A percentile compares a stretch with the other conserved stretches of the same genome.
These are phyloP conservation scores for Tapera naevia DNA, from an alignment of 2,797 vertebrate species.

Conservation along the genomic window DNA sequence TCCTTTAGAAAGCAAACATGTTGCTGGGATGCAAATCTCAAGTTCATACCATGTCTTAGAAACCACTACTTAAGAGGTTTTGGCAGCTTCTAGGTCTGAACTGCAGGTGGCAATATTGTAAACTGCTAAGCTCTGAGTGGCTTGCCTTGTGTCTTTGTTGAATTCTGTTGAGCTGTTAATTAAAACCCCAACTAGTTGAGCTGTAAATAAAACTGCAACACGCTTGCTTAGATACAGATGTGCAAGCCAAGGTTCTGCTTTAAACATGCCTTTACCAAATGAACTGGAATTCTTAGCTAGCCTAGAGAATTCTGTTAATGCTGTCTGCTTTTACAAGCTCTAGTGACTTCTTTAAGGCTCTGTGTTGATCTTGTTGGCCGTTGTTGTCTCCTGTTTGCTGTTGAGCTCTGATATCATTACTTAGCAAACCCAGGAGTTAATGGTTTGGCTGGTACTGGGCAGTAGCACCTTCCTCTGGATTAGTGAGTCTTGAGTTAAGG, in stretches of 20 bases:
- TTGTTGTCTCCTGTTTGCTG: background rate
- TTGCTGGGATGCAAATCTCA: background rate
- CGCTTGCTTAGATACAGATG: background rate
- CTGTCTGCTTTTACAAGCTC: background rate
- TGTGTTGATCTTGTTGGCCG: rapidly evolving
- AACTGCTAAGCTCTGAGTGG: background rate
- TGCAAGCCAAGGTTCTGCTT: background rate
- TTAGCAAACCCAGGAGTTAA: background rate
- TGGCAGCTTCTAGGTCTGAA: background rate
- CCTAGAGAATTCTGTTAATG: background rate
- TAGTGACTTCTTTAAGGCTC: too few species aligned
- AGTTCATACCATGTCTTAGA: background rate
- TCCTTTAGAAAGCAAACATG: background rate
- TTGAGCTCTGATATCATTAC: background rate
- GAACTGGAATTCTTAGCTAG: background rate
- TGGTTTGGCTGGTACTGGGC: background rate
- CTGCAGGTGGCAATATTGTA: slow-evolving; percentile 31
- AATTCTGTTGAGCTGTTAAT: background rate
- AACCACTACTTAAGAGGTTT: background rate
- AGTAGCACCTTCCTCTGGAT: background rate
- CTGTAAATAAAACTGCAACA: background rate
- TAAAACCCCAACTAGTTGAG: background rate
- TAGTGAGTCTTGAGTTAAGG: background rate
- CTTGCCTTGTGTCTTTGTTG: background rate
- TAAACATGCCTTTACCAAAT: background rate